Conservation (phyloP, 2,888 invertebrate genomes). For the Orthonevra nobilis region DNA sequence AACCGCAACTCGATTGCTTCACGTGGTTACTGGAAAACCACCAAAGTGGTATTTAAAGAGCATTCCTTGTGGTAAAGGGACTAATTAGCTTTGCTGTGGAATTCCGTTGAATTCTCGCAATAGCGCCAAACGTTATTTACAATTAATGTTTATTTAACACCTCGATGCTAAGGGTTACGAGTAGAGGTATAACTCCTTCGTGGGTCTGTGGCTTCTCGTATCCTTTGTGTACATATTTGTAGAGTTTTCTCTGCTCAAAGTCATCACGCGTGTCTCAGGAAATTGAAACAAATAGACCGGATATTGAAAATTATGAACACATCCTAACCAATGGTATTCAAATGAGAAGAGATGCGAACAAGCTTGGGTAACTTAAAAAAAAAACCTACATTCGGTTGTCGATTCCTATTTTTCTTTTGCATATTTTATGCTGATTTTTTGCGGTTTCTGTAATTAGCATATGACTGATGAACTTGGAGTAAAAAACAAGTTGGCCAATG, state of each 20-base stretch:
- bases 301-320: conserved; percentile 37
- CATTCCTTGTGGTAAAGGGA: conserved; percentile 13
- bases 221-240: conserved; percentile 9
- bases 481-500: too few relatives aligned
- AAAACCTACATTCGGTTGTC: too few relatives aligned
- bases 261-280: background rate
- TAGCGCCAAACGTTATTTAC: conserved; percentile 8
- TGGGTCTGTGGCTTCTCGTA: conserved; percentile 2
- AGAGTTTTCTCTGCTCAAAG: background rate
- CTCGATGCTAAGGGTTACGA: conserved; percentile 24
- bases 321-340: background rate
- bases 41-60: conserved; percentile 10
- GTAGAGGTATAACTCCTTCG: too few relatives aligned
- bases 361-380: too few relatives aligned
- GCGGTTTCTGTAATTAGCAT: too few relatives aligned
- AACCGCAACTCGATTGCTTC: conserved; percentile 15
- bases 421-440: too few relatives aligned
- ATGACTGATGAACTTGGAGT: too few relatives aligned
- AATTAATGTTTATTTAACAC: conserved; percentile 47
- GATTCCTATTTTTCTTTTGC: too few relatives aligned
- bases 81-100: conserved; percentile 21
- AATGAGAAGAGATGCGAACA: conserved; percentile 7
- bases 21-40: conserved; percentile 39
- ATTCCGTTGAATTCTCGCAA: background rate
- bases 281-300: conserved; percentile 29